Evolutionary conservation across 2,113 vertebrate genomes (phyloP).

Genomic region (Solea senegalensis): DNA sequence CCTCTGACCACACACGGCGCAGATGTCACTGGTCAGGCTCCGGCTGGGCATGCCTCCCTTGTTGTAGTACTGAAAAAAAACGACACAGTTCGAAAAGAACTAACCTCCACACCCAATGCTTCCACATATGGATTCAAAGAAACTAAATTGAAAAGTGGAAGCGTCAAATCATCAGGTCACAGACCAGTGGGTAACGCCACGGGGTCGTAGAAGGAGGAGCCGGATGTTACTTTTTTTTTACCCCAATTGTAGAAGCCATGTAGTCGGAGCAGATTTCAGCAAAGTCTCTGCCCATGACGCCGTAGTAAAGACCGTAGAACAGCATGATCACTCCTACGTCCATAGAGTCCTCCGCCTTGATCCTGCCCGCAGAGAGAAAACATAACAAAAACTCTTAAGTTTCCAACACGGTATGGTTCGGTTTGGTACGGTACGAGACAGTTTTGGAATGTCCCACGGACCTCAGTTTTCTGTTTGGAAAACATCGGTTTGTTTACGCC

Average conservation of each 20-base stretch:
- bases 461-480: too few relatives aligned
- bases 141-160: too few relatives aligned
- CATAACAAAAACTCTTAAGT: neutral
- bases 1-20: constrained; percentile 78
- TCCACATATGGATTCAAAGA: too few relatives aligned
- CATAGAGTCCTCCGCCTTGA: constrained; percentile 79
- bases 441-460: too few relatives aligned
- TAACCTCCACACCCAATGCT: too few relatives aligned
- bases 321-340: constrained; percentile 78
- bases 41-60: constrained; percentile 76
- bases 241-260: constrained; percentile 78
- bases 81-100: too few relatives aligned
- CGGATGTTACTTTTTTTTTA: constrained; percentile 17
- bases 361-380: constrained; percentile 45
- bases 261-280: constrained; percentile 83
- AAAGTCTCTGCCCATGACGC: constrained; percentile 78
- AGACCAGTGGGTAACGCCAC: too few relatives aligned
- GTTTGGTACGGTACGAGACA: too few relatives aligned
- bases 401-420: too few relatives aligned
- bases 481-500: too few relatives aligned
- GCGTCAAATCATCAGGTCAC: too few relatives aligned
- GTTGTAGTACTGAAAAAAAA: constrained; percentile 78
- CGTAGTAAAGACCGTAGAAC: constrained; percentile 81
- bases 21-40: constrained; percentile 75
- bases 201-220: too few relatives aligned